Evolutionary conservation across 2,113 vertebrate genomes (phyloP).

Genomic region (Aleadryas rufinucha): DNA sequence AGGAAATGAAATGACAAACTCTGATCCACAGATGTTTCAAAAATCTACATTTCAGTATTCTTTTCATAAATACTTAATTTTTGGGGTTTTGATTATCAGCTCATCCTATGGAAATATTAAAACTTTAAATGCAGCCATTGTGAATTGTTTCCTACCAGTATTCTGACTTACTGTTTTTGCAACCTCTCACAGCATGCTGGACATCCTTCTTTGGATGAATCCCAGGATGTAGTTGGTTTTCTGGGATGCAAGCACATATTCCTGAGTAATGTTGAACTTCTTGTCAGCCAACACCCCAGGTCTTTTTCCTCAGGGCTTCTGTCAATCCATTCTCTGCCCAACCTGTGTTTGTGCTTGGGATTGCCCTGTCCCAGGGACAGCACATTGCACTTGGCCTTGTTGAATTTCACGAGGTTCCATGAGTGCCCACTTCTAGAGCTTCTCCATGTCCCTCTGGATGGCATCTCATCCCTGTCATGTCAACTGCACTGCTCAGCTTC

Average conservation of each 20-base stretch:
- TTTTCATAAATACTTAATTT: background rate
- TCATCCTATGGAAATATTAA: background rate
- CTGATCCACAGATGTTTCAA: background rate
- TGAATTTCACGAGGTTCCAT: background rate
- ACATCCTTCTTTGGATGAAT: background rate
- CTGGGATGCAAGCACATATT: background rate
- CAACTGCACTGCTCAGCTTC: background rate
- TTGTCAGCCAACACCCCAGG: background rate
- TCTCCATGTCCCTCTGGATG: background rate
- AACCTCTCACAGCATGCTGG: background rate
- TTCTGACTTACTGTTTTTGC: background rate
- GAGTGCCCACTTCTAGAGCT: background rate
- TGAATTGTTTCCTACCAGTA: background rate
- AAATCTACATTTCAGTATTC: background rate
- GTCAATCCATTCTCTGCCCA: background rate
- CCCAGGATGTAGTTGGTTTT: background rate
- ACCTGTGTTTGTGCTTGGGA: background rate
- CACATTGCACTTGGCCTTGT: background rate
- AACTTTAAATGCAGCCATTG: background rate
- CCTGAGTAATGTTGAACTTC: background rate
- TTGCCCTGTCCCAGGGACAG: background rate
- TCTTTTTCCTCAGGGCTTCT: background rate
- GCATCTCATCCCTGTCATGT: background rate
- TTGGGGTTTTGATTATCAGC: background rate
- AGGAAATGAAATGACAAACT: background rate